Evolutionary conservation across 2,888 invertebrate species (phyloP).

Genomic region (Bedellia somnulentella): DNA sequence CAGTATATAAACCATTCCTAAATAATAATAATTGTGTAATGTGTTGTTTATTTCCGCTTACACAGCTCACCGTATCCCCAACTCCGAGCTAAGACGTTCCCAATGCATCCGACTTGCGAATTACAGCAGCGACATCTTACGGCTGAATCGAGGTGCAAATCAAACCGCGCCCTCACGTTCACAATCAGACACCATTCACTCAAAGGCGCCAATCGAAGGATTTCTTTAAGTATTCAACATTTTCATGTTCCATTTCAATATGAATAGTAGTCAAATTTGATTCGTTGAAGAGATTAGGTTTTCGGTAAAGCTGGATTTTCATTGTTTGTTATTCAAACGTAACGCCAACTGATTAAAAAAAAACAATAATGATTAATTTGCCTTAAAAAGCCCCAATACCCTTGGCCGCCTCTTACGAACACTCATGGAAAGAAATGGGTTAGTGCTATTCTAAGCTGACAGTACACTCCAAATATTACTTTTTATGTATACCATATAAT

Average conservation of each 20-base stretch:
- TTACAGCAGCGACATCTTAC: constrained; percentile 1
- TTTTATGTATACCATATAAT: no score
- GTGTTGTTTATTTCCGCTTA: background rate
- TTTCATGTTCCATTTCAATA: background rate
- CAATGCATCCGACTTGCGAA: constrained; percentile 5
- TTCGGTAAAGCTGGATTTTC: background rate
- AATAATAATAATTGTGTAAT: no score
- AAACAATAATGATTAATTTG: no score
- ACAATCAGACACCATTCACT: constrained; percentile 4
- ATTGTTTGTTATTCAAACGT: background rate
- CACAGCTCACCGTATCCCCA: background rate
- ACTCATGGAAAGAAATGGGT: no score
- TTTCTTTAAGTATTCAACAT: background rate
- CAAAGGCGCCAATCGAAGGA: no score
- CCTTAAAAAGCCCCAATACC: no score
- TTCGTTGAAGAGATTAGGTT: background rate
- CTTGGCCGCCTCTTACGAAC: no score
- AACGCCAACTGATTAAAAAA: no score
- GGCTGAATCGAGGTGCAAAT: constrained; percentile 4
- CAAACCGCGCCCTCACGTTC: background rate
- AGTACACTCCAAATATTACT: no score
- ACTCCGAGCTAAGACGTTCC: background rate
- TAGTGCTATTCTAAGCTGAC: no score
- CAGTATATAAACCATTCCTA: no score
- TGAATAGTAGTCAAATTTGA: background rate